Evolutionary conservation across 2,113 vertebrate genomes (phyloP), one percentile per base, ranked within the genome.

Genomic region (Daphoenositta chrysoptera): DNA sequence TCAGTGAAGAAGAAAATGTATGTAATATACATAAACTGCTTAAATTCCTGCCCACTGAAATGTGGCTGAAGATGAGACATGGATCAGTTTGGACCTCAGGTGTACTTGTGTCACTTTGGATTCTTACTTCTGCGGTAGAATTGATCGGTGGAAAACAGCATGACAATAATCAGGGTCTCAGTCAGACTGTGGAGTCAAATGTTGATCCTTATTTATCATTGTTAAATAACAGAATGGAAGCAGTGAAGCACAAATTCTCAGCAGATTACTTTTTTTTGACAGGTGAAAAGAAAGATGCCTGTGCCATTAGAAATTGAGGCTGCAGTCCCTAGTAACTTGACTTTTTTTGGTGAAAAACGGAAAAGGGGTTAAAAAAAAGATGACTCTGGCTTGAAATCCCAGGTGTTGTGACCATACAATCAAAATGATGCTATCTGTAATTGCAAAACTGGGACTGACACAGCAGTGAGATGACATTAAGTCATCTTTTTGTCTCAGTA

Each of bases 211-310:
- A 80, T 83, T 93, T 93, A 69, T 90, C 57, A 48, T 58, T 80
- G 70, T 85, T 86, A 88, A 94, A 54, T 92, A 69, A 53, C 17
- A 70, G 71, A 92, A 77, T 73, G 71, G 79, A 94, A 90, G 75
- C 82, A 90, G 63, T 57, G 79, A 94, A 90, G 75, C 88, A 80
- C 63, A 86, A 58, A 73, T 69, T 95, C 71, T 63, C 42, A 47
- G 26, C 42, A 85, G 75, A 85, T 72, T 57, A 37, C 40, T 87
- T 30, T 56, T 86, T 90, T 92, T 90, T 93, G 90, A 92, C 50
- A 80, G 45, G 48, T 82, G 73, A 71, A 82, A 81, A 73, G 81
- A 94, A 78, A 44, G 57, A 64, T 75, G 70, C 21, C 23, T 24
- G 8, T 57, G 54, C 26, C 31, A 39, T 61, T 80, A 90, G 70